Conservation (phyloP, 2,888 invertebrate species). For the Caenorhabditis sp. region DNA sequence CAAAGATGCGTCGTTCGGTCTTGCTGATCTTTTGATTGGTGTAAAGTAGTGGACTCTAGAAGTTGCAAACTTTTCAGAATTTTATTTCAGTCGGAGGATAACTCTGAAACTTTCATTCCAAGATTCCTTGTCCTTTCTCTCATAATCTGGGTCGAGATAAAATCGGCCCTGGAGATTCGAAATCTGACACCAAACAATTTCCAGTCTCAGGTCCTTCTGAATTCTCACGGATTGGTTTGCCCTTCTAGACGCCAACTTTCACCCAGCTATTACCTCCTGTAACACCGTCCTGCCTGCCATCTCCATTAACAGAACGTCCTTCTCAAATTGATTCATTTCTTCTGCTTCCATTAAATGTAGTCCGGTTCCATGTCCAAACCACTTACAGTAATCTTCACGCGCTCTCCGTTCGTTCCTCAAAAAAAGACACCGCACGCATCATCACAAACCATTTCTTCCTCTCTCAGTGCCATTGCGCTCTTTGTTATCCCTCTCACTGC, state of each 20-base stretch:
- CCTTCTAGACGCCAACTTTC: not conserved
- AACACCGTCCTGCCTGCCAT: not conserved
- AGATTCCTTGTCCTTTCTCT: too few relatives aligned
- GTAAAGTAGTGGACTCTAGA: not conserved
- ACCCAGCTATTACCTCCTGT: not conserved
- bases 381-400: conserved; percentile 48
- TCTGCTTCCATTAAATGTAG: conserved; percentile 11
- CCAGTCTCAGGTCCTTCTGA: too few relatives aligned
- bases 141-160: too few relatives aligned
- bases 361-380: conserved; percentile 45
- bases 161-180: too few relatives aligned
- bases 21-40: conserved; percentile 44
- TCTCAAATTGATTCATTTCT: conserved; percentile 10
- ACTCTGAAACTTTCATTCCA: too few relatives aligned
- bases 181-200: too few relatives aligned
- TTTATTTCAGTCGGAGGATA: too few relatives aligned
- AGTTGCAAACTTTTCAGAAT: too few relatives aligned
- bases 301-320: conserved; percentile 23
- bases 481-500: conserved; percentile 33
- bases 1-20: conserved; percentile 11
- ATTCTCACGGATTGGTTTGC: too few relatives aligned
- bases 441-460: conserved; percentile 43
- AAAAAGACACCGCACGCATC: conserved; percentile 8
- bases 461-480: conserved; percentile 10
- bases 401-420: conserved; percentile 14